Percentiles rank a stretch among this genome's conserved stretches.
phyloP scores from a whole-genome alignment of 2,113 vertebrate species.

The Sus scrofa region T2T-Sscrofa CM000817.6:13393501-13394000 shows the following conservation, averaged over 20 bases:
- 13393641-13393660: too few relatives aligned
- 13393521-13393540: slow-evolving; percentile 92
- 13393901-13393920: slow-evolving; percentile 84
- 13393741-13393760: accelerated
- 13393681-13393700: not conserved
- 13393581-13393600: slow-evolving; percentile 82
- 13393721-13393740: not conserved
- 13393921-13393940: slow-evolving; percentile 88
- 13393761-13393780: too few relatives aligned
- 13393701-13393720: not conserved
- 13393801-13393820: slow-evolving; percentile 67
- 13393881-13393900: slow-evolving; percentile 88
- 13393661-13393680: not conserved
- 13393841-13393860: slow-evolving; percentile 86
- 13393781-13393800: slow-evolving; percentile 64
- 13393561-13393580: slow-evolving; percentile 88
- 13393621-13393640: accelerated
- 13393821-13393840: slow-evolving; percentile 91
- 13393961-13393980: slow-evolving; percentile 88
- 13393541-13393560: slow-evolving; percentile 77
- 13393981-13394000: slow-evolving; percentile 92
- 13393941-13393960: slow-evolving; percentile 86
- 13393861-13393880: slow-evolving; percentile 91
- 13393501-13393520: slow-evolving; percentile 89
- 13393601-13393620: accelerated